Evolutionary conservation across 1,140 invertebrate species (phyloP), one percentile per base, ranked within the genome.

Genomic region (Saccostrea cuccullata): DNA sequence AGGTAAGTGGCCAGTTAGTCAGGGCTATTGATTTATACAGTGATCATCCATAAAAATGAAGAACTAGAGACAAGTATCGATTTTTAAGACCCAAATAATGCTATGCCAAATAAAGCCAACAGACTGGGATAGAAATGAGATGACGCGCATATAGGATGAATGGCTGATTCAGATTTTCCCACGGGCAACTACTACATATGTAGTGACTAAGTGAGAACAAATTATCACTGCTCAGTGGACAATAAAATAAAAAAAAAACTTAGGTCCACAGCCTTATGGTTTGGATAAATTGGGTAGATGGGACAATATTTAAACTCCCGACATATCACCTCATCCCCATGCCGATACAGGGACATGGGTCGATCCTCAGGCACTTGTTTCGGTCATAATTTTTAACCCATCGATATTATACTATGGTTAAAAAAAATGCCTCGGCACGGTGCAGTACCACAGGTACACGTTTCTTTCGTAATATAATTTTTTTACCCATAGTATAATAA

Each of bases 1-100:
- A 73, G 85, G 85, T 86, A 86, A 26, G 85, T 36, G 56, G 20
- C 40, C 56, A 84, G 55, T 11, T 5, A 26, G n/a, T 15, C 40
- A n/a, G 3, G 12, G 13, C 0, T 36, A 30, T 73, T 30, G 70
- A 73, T 73, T 73, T 15, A 73, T 30, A 73, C 30, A 47, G 23
- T 73, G 26, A 73, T 12, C 23, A 26, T 73, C 30, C 26, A 23
- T 73, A 13, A 30, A 73, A 73, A 60, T 60, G 70, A 73, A 12
- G 4, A 73, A 73, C 23, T 73, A 13, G 70, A 73, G 70, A 36
- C 70, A 20, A 4, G 15, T 73, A 73, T 73, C 26, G 70, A 73
- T 73, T 73, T 73, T 73, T 73, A 26, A 73, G 70, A 73, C 23
- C 23, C 70, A 73, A 73, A 73, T 73, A 73, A 73, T 73, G 30